Conservation (phyloP, 2,113 vertebrate species). For the Hemichromis elongatus region DNA sequence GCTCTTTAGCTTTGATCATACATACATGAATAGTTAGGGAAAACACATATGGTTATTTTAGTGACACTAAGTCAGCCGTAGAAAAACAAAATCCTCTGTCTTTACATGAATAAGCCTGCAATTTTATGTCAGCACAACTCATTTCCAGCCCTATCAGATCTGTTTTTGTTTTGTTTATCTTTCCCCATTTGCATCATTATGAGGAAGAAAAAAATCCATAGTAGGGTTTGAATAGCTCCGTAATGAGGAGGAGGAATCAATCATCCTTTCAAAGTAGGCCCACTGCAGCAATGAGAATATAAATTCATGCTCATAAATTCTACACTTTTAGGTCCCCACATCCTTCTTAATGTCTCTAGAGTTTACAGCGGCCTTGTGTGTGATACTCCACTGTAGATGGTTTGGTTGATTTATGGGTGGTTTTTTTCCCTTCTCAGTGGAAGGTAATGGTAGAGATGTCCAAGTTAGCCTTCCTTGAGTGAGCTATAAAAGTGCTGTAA, state of each 20-base stretch:
- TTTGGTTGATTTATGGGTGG: slow-evolving; percentile 43
- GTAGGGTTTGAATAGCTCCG: slow-evolving; percentile 58
- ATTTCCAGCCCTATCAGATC: slow-evolving; percentile 43
- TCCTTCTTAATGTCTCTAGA: slow-evolving; percentile 55
- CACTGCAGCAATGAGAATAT: slow-evolving; percentile 55
- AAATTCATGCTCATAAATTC: slow-evolving; percentile 58
- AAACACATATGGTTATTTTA: slow-evolving; percentile 23
- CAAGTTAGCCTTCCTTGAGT: slow-evolving; percentile 35
- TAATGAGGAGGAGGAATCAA: slow-evolving; percentile 66
- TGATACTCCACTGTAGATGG: slow-evolving; percentile 11
- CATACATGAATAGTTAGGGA: slow-evolving; percentile 33
- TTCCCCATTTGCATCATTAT: slow-evolving; percentile 64
- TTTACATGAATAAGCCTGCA: slow-evolving; percentile 21
- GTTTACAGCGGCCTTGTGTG: slow-evolving; percentile 43
- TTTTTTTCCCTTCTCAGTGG: slow-evolving; percentile 10
- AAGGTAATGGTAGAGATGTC: slow-evolving; percentile 45
- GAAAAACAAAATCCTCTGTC: slow-evolving; percentile 4
- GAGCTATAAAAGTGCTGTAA: slow-evolving; percentile 67
- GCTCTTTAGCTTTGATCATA: slow-evolving; percentile 35
- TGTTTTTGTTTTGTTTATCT: slow-evolving; percentile 63
- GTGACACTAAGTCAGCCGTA: neutral
- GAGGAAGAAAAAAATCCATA: slow-evolving; percentile 37
- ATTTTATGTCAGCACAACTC: slow-evolving; percentile 30
- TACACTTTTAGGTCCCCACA: slow-evolving; percentile 53
- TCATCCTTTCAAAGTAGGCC: slow-evolving; percentile 59